Evolutionary conservation across 1,140 invertebrate species (phyloP).

Genomic region (Ylistrum balloti): DNA sequence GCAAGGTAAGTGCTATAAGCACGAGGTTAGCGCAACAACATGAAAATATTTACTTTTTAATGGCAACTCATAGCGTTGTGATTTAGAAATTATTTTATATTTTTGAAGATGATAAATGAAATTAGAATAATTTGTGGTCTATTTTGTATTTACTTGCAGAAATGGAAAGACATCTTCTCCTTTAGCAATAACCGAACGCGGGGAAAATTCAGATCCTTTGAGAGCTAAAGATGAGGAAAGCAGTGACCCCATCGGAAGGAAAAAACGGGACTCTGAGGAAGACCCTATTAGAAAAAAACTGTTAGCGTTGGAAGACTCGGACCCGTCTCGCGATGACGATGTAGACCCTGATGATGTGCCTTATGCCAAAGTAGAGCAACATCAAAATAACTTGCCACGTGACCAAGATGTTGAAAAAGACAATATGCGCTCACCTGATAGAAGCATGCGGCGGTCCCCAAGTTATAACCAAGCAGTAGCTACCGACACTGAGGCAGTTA

Average conservation of each 20-base stretch:
- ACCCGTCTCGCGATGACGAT: neutral
- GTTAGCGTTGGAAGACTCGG: neutral
- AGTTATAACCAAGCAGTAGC: constrained; percentile 48
- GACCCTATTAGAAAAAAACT: neutral
- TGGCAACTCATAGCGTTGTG: too few relatives aligned
- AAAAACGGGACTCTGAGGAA: neutral
- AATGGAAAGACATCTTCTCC: constrained; percentile 1
- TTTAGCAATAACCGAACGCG: neutral
- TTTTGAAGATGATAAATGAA: neutral
- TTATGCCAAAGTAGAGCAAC: neutral
- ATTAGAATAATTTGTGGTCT: neutral
- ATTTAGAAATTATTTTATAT: too few relatives aligned
- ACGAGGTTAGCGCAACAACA: neutral
- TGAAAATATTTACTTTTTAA: too few relatives aligned
- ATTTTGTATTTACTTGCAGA: neutral
- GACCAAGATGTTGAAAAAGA: neutral
- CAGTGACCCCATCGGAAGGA: neutral
- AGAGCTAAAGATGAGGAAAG: neutral
- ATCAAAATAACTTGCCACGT: neutral
- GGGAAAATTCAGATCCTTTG: neutral
- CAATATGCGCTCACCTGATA: neutral
- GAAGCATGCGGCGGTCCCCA: constrained; percentile 50
- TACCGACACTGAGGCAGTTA: neutral
- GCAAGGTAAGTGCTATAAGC: constrained; percentile 58
- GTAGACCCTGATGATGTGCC: neutral